Evolutionary conservation across 1,140 invertebrate genomes (phyloP).

Genomic region (Plodia interpunctella): DNA sequence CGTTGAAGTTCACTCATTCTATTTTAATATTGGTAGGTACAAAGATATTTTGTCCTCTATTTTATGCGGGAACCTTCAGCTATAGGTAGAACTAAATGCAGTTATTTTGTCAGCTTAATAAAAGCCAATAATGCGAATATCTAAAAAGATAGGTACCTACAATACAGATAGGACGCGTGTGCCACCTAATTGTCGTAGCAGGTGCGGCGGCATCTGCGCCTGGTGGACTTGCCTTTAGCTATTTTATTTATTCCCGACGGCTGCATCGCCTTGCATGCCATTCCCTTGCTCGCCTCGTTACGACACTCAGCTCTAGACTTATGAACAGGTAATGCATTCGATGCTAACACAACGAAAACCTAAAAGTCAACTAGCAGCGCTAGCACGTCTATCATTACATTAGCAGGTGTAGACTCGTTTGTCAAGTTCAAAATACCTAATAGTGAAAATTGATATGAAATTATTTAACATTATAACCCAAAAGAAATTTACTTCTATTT

Average conservation of each 20-base stretch:
- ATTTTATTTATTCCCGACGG: slow-evolving; percentile 47
- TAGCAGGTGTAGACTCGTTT: background rate
- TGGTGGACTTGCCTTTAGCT: slow-evolving; percentile 44
- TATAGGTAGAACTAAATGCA: no score
- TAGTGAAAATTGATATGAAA: background rate
- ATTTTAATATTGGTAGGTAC: no score
- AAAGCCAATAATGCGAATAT: slow-evolving; percentile 16
- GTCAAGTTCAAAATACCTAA: no score
- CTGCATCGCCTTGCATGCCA: slow-evolving; percentile 26
- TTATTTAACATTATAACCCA: background rate
- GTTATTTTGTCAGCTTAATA: background rate
- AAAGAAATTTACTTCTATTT: no score
- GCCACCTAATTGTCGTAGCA: slow-evolving; percentile 60
- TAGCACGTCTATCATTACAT: slow-evolving; percentile 27
- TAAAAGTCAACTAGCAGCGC: slow-evolving; percentile 34
- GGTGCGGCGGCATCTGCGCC: slow-evolving; percentile 67
- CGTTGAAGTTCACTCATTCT: no score
- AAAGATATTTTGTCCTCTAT: no score
- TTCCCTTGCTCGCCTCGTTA: slow-evolving; percentile 22
- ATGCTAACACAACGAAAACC: slow-evolving; percentile 18
- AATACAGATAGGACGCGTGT: slow-evolving; percentile 37
- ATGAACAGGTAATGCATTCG: slow-evolving; percentile 29
- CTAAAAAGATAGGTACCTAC: slow-evolving; percentile 29
- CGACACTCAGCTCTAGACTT: slow-evolving; percentile 26
- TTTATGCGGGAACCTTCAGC: no score